Evolutionary conservation across 2,888 invertebrate species (phyloP), one percentile per base, ranked within the genome.

Genomic region (Ophraella communa): DNA sequence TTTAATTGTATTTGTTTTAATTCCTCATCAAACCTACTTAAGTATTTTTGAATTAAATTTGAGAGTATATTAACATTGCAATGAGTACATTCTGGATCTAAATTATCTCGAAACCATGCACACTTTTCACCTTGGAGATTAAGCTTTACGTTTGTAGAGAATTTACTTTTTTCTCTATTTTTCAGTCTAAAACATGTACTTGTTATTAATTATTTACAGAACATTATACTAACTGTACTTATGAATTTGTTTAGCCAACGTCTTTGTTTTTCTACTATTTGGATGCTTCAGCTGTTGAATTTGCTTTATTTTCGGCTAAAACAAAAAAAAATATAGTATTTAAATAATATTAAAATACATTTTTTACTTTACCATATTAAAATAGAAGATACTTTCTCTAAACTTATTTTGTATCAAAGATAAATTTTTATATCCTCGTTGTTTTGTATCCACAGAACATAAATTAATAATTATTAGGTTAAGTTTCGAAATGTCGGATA

Each of bases 201-300:
- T 21, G 57, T 58, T 61, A 39, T 60, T 27, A 52, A 61, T 35
- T 20, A 57, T 21, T 47, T 54, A 30, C 8, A 59, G 39, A 47
- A 60, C 27, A n/a, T 42, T 14, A 8, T 27, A 17, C 55, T 11
- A 35, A 14, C 62, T 76, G 74, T 81, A 87, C 86, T 85, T 91
- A 70, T 89, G 88, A 5, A 88, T 84, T 81, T 92, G 89, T 78
- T 90, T 91, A 1, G 88, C 86, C 18, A 94, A 80, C 7, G 90
- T 89, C 68, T 87, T 84, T 0, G 93, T 92, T 83, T 92, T 93
- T 70, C 95, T 86, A 74, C 94, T 94, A 80, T 94, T 93, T 0
- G 95, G 95, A 83, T 95, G 95, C 76, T 90, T 90, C 58, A 88
- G 84, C 79, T 88, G 87, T 24, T 81, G 79, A n/a, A 86, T 69